Evolutionary conservation across 2,797 vertebrate genomes (phyloP), one percentile per base, ranked within the genome.

Genomic region (Brachyrhaphis roseni): DNA sequence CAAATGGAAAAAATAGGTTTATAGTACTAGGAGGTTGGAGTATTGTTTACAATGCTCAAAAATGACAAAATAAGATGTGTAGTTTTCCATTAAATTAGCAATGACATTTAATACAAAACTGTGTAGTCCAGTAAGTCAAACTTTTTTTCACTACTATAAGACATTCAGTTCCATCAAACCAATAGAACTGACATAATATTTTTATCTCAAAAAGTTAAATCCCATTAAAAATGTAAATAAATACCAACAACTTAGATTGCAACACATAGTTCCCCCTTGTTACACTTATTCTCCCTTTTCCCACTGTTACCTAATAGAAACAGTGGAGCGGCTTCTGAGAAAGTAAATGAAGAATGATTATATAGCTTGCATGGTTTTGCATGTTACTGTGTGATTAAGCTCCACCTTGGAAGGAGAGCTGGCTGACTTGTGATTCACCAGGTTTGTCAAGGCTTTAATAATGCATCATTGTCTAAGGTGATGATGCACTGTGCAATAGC

Each of bases 311-410:
- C 10, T 86, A 66, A 83, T 75, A 84, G 72, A 73, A 79, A 78
- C 59, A 82, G 71, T 74, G 83, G 77, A 64, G 55, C 43, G 36
- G 46, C 28, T 51, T 74, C 71, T 80, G 66, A 72, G 79, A 82
- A 84, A 81, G 86, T 75, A 87, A 87, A 89, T 91, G 85, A 88
- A 81, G 81, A 84, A 74, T 90, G 91, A 91, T 92, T 88, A 88
- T 10, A 75, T 8, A 75, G 77, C 34, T 89, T 75, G 78, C 84
- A 87, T 87, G 75, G 83, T 84, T 75, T 77, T 86, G 73, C 57
- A 82, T 88, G 91, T 84, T 83, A 43, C 77, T 78, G 74, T 82
- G 78, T 86, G 86, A 90, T 88, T 87, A 89, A 91, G 83, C 78
- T 4, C 72, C 77, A 84, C 47, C 79, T 87, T 76, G 79, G 74